Conservation (phyloP, 2,113 vertebrate species). For the Solenodon paradoxus region DNA sequence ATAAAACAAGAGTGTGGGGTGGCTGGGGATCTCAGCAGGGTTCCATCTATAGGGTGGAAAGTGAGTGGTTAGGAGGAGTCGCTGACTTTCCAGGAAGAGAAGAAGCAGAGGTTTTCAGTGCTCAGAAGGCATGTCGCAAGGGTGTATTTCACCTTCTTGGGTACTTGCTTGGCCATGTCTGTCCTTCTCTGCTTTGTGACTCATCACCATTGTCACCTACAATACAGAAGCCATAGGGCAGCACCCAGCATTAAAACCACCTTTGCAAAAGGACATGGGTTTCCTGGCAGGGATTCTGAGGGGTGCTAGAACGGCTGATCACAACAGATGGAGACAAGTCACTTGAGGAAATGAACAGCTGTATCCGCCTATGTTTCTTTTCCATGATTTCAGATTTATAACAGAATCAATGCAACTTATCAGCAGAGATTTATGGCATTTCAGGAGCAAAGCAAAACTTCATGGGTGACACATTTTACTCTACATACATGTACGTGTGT, state of each 20-base stretch:
- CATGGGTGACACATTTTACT: not conserved
- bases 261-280: not conserved
- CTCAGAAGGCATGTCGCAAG: not conserved
- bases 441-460: not conserved
- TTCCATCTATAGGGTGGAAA: not conserved
- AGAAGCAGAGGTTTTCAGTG: not conserved
- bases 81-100: not conserved
- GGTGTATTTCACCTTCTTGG: not conserved
- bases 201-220: not conserved
- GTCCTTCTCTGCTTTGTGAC: not conserved
- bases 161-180: not conserved
- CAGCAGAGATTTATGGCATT: not conserved
- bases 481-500: no score
- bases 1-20: no score
- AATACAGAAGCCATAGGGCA: not conserved
- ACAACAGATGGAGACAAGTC: constrained; percentile 21
- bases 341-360: constrained; percentile 15
- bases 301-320: not conserved
- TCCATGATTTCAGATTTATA: not conserved
- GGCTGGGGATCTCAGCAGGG: not conserved
- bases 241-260: not conserved
- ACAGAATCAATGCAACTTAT: constrained; percentile 24
- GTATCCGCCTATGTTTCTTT: not conserved
- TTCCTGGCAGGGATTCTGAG: constrained; percentile 21
- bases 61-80: not conserved